phyloP scores from a whole-genome alignment of 2,888 invertebrate genomes.

The Mythimna ferrago region DNA sequence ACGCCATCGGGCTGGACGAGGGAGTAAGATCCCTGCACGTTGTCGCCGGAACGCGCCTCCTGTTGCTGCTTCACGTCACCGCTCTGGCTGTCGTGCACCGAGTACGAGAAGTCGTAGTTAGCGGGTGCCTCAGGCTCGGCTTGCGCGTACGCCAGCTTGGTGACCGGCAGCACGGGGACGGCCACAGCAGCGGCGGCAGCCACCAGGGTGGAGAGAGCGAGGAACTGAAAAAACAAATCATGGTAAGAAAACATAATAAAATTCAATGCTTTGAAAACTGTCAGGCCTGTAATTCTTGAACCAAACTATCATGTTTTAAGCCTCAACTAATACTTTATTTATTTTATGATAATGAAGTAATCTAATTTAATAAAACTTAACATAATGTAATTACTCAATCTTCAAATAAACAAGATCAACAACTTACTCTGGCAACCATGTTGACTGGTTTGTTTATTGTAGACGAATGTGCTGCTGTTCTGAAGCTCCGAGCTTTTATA shows the following conservation, averaged over 20 bases:
- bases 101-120: slow-evolving; percentile 85
- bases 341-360: neutral
- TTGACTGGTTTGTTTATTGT: slow-evolving; percentile 77
- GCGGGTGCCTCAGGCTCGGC: slow-evolving; percentile 82
- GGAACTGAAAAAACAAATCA: slow-evolving; percentile 49
- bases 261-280: no score
- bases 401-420: slow-evolving; percentile 20
- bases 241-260: slow-evolving; percentile 7
- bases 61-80: slow-evolving; percentile 88
- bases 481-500: slow-evolving; percentile 79
- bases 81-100: slow-evolving; percentile 84
- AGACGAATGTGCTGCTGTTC: slow-evolving; percentile 75
- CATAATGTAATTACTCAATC: slow-evolving; percentile 6
- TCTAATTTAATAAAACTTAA: slow-evolving; percentile 16
- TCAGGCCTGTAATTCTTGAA: no score
- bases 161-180: slow-evolving; percentile 72
- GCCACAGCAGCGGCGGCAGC: slow-evolving; percentile 74
- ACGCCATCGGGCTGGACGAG: slow-evolving; percentile 87
- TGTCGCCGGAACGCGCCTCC: slow-evolving; percentile 84
- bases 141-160: slow-evolving; percentile 75
- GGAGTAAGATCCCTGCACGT: slow-evolving; percentile 87
- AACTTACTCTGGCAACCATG: slow-evolving; percentile 87
- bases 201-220: slow-evolving; percentile 70
- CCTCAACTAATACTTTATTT: no score
- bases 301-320: no score